phyloP scores from a whole-genome alignment of 2,113 vertebrate genomes.

The Coreoperca whiteheadi region DNA sequence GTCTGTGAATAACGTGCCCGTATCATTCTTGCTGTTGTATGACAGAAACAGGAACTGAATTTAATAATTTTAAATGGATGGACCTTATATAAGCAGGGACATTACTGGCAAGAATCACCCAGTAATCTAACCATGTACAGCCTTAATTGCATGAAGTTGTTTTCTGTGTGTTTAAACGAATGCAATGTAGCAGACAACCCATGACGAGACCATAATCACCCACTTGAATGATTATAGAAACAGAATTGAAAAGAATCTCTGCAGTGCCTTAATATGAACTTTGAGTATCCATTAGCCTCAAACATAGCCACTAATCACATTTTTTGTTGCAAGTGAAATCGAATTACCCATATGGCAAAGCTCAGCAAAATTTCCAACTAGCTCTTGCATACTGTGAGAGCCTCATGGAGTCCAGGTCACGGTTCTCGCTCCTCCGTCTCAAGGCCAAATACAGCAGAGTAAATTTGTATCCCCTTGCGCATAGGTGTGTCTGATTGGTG shows the following conservation, averaged over 20 bases:
- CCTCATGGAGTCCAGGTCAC: constrained; percentile 73
- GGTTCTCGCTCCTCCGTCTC: constrained; percentile 45
- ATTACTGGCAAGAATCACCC: background rate
- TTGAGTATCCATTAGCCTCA: constrained; percentile 62
- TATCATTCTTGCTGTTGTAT: background rate
- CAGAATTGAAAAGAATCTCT: constrained; percentile 32
- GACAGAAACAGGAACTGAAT: background rate
- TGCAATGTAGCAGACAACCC: background rate
- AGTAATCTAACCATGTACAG: background rate
- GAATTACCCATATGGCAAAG: constrained; percentile 76
- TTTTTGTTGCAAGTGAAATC: constrained; percentile 64
- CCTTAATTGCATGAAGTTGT: background rate
- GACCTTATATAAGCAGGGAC: background rate
- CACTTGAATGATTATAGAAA: constrained; percentile 41
- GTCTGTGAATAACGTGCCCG: too few species aligned
- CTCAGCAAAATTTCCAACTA: constrained; percentile 67
- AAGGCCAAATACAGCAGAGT: constrained; percentile 75
- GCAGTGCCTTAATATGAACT: constrained; percentile 40
- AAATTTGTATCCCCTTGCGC: constrained; percentile 81
- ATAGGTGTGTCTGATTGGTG: constrained; percentile 80
- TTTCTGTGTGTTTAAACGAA: background rate
- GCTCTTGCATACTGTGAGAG: constrained; percentile 58
- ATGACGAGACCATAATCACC: constrained; percentile 18
- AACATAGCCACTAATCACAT: constrained; percentile 69
- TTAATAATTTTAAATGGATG: background rate